Evolutionary conservation across 1,140 invertebrate genomes (phyloP).

Genomic region (Euura lappo): DNA sequence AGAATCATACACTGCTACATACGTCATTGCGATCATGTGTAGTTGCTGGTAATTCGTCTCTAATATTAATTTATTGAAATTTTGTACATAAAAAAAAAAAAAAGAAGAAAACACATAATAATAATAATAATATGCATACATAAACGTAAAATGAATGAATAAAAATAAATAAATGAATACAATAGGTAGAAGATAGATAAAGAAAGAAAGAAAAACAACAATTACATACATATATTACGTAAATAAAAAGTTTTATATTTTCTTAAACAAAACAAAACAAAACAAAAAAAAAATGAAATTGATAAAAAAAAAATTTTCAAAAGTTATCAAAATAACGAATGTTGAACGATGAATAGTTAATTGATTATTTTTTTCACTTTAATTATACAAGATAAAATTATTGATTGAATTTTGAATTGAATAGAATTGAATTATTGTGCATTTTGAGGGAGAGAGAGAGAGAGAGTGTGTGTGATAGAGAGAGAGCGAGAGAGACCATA

Average conservation of each 20-base stretch:
- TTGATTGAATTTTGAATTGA: no score
- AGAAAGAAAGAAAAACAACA: no score
- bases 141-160: slow-evolving; percentile 23
- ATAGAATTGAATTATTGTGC: no score
- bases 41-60: no score
- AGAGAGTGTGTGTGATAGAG: no score
- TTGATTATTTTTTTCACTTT: slow-evolving; percentile 25
- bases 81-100: slow-evolving; percentile 14
- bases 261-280: neutral
- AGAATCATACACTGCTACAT: no score
- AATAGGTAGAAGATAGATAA: no score
- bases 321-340: slow-evolving; percentile 15
- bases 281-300: neutral
- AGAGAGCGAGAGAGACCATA: no score
- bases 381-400: no score
- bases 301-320: neutral
- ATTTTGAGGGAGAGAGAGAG: no score
- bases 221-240: neutral
- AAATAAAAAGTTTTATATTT: neutral
- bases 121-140: slow-evolving; percentile 5
- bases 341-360: slow-evolving; percentile 39
- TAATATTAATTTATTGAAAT: slow-evolving; percentile 23
- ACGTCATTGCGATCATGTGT: no score
- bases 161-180: slow-evolving; percentile 26
- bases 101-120: slow-evolving; percentile 23